These are phyloP conservation scores for Zeugodacus cucurbitae DNA, from an alignment of 1,140 invertebrate species.

Conservation along the genomic window DNA sequence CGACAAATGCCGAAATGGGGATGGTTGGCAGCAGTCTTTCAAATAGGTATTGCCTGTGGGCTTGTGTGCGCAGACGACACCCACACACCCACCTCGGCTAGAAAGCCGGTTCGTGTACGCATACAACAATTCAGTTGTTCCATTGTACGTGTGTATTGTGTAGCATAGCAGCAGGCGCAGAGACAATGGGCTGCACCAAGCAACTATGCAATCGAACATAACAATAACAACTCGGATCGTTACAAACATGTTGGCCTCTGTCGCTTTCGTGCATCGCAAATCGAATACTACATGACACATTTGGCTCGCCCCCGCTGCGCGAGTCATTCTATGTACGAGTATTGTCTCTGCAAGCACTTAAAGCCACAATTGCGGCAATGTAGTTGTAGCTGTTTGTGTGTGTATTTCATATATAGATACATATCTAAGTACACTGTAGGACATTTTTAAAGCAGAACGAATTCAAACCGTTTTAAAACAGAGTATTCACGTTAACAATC, in stretches of 20 bases:
- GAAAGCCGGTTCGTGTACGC: neutral
- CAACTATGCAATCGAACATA: neutral
- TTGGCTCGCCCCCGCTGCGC: neutral
- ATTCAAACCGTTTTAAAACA: too few relatives aligned
- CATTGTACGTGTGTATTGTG: neutral
- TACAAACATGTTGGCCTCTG: conserved; percentile 2
- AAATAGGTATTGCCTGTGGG: neutral
- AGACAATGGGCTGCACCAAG: neutral
- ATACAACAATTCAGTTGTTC: neutral
- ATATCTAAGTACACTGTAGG: neutral
- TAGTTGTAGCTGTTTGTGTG: too few relatives aligned
- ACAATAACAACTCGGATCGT: neutral
- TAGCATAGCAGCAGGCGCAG: conserved; percentile 3
- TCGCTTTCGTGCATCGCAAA: neutral
- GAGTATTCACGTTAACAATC: too few relatives aligned
- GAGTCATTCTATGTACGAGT: neutral
- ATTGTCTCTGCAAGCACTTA: neutral
- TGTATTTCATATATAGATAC: neutral
- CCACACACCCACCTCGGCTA: neutral
- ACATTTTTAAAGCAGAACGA: too few relatives aligned
- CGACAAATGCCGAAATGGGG: neutral
- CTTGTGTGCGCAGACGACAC: neutral
- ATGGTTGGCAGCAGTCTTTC: neutral
- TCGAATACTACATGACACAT: neutral
- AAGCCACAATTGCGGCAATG: neutral